phyloP scores from a whole-genome alignment of 1,140 invertebrate species.

The Tribolium castaneum region DNA sequence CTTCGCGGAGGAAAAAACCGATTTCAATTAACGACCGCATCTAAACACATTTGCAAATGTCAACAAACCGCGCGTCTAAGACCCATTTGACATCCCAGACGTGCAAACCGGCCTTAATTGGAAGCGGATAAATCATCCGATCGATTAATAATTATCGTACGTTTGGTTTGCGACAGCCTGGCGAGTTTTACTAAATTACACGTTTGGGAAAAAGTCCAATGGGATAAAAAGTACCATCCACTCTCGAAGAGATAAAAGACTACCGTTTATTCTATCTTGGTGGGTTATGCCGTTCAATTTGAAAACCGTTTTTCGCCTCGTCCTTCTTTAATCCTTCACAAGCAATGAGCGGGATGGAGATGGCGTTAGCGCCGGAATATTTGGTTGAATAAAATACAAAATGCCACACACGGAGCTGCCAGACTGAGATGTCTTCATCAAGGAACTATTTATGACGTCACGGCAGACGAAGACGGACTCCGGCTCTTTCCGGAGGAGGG shows the following conservation, averaged over 20 bases:
- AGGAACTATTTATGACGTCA: constrained; percentile 62
- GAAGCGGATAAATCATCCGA: background rate
- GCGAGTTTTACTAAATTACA: too few species aligned
- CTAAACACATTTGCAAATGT: constrained; percentile 17
- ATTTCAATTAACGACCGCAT: constrained; percentile 22
- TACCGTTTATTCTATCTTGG: constrained; percentile 38
- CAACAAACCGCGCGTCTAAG: background rate
- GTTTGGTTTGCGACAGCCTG: too few species aligned
- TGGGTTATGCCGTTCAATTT: constrained; percentile 14
- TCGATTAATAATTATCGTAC: background rate
- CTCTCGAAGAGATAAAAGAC: constrained; percentile 26
- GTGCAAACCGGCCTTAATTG: background rate
- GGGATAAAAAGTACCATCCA: background rate
- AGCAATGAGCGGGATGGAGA: background rate
- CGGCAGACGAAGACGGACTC: background rate
- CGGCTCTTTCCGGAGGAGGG: background rate
- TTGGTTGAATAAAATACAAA: constrained; percentile 58
- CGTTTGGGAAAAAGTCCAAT: background rate
- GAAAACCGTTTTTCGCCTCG: background rate
- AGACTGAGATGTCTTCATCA: constrained; percentile 63
- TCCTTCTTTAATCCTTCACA: background rate
- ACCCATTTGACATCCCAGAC: background rate
- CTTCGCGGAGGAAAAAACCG: background rate
- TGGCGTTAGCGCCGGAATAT: constrained; percentile 11
- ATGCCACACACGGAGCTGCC: constrained; percentile 61